A percentile compares a stretch with the other conserved stretches of the same genome.
These are phyloP conservation scores for Crotalus horridus DNA, from an alignment of 2,113 vertebrate species.

Conservation along the genomic window DNA sequence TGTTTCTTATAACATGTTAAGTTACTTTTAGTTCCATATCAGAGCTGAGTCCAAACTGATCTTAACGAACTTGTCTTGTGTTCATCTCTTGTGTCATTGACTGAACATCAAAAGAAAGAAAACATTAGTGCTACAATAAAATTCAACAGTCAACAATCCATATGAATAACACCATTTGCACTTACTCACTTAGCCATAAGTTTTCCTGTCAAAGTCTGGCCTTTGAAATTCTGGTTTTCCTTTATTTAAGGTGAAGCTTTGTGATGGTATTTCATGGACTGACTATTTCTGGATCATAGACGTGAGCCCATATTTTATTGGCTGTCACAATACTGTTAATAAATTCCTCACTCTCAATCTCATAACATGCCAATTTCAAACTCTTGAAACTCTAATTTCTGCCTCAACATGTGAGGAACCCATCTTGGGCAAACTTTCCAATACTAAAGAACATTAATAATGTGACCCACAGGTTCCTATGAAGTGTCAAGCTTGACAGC, in stretches of 20 bases:
- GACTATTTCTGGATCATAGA: background rate
- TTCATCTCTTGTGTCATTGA: background rate
- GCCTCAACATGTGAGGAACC: background rate
- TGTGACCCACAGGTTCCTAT: background rate
- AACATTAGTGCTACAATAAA: background rate
- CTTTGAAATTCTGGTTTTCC: background rate
- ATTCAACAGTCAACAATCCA: background rate
- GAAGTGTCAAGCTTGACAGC: background rate
- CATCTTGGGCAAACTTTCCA: background rate
- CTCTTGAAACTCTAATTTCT: background rate
- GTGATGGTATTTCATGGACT: background rate
- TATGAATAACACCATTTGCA: background rate
- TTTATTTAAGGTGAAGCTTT: background rate
- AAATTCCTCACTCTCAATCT: background rate
- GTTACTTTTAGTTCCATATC: background rate
- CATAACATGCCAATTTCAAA: background rate
- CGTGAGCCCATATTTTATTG: background rate
- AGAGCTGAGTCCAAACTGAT: background rate
- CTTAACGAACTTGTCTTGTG: background rate
- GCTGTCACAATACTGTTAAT: background rate
- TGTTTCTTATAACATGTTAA: background rate
- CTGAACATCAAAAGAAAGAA: background rate
- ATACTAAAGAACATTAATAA: background rate
- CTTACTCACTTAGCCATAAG: background rate
- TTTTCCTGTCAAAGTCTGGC: background rate